Base-by-base conservation (phyloP, 2,888 invertebrate species). In the Zhengitettix transpicula region DNA sequence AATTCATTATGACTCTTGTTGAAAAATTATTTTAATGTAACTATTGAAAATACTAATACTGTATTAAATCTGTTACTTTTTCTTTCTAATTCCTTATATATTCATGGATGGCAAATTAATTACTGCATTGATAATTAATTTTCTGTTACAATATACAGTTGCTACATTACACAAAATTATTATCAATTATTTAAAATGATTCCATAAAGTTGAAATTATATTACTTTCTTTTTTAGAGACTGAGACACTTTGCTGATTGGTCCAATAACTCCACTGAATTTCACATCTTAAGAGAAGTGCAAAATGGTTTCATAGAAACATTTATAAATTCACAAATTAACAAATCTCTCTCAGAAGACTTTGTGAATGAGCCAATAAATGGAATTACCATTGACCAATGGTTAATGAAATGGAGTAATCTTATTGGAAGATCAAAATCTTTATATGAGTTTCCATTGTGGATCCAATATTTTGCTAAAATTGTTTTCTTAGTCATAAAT, bases 161-260 rank as follows among this genome's bases (percentile, higher is more conserved):
- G 28, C 28, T 5, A 7, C 7, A 7, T 2, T 28, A 28, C 28
- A 28, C 28, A 28, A 28, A 28, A 28, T 28, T 28, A 28, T 5
- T 28, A 28, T 28, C 2, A 28, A 28, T 28, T 28, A 28, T 28
- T 28, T 5, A 28, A 28, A 28, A 7, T 28, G 28, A 28, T 28
- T 28, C 28, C 28, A 28, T 28, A 28, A 28, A 28, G 7, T 28
- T 28, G 10, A 40, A 12, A 15, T 17, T 60, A 16, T 28, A 28
- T 7, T 5, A 5, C 28, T 56, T 60, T 44, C 12, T 57, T 59
- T 65, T 64, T 12, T 67, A 76, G 76, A 71, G 75, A 65, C 73
- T 86, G 68, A 81, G 85, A 60, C 84, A 85, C 72, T 87, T 85
- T 70, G 84, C 85, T 55, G 86, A 86, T 71, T 87, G 86, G 86